phyloP scores from a whole-genome alignment of 2,888 invertebrate genomes.

The Chrysina gloriosa region DNA sequence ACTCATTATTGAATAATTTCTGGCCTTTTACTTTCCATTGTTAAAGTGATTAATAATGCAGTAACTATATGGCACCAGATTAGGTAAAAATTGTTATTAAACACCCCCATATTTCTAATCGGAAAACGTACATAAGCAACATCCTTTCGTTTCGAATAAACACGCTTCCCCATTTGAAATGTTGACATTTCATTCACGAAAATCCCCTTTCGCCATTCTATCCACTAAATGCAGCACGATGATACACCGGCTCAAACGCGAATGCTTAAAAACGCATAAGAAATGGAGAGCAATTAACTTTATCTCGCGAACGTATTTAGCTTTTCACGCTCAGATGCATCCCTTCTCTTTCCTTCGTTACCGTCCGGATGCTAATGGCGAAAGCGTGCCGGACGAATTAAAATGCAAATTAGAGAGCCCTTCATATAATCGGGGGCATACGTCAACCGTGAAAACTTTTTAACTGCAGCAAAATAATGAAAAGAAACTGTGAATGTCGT shows the following conservation, averaged over 20 bases:
- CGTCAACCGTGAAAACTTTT: conserved; percentile 41
- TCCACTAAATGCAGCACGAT: conserved; percentile 7
- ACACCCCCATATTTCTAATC: too few relatives aligned
- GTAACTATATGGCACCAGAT: too few relatives aligned
- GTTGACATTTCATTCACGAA: background rate
- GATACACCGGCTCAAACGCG: conserved; percentile 4
- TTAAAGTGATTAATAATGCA: too few relatives aligned
- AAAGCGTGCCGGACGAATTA: conserved; percentile 34
- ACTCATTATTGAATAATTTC: too few relatives aligned
- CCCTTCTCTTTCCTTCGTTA: conserved; percentile 9
- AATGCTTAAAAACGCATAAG: conserved; percentile 30
- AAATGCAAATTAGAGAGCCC: conserved; percentile 39
- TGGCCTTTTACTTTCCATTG: too few relatives aligned
- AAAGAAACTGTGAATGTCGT: conserved; percentile 13
- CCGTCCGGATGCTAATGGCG: conserved; percentile 4
- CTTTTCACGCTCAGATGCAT: conserved; percentile 15
- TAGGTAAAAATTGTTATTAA: too few relatives aligned
- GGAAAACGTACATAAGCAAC: too few relatives aligned
- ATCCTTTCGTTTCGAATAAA: too few relatives aligned
- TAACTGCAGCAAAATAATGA: conserved; percentile 42
- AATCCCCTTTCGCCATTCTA: background rate
- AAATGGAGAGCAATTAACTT: conserved; percentile 39
- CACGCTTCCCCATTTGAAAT: too few relatives aligned
- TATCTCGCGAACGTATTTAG: conserved; percentile 14
- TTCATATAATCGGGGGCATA: conserved; percentile 26